A percentile compares a stretch with the other conserved stretches of the same genome.
These are phyloP conservation scores for Illadopsis cleaveri DNA, from an alignment of 2,113 vertebrate genomes.

Conservation along the genomic window DNA sequence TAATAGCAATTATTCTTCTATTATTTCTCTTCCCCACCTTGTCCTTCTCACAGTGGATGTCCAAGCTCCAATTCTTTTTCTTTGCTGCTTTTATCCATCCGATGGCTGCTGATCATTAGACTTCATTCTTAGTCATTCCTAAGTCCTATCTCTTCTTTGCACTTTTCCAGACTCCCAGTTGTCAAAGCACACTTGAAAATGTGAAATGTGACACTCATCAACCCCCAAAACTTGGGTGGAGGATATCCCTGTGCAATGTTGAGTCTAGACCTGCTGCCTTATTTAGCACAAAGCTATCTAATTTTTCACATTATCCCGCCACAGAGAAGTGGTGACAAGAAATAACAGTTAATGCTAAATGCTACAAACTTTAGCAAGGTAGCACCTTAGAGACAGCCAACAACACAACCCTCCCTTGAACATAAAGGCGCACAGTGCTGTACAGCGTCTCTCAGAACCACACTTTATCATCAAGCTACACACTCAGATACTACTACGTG, in stretches of 20 bases:
- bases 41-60: background rate
- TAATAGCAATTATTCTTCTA: constrained; percentile 17
- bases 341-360: background rate
- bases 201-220: constrained; percentile 13
- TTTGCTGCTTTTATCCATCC: background rate
- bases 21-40: background rate
- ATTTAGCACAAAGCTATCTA: constrained; percentile 26
- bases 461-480: background rate
- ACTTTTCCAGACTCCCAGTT: background rate
- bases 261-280: constrained; percentile 32
- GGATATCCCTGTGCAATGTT: background rate
- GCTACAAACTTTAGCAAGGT: background rate
- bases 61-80: background rate
- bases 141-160: background rate
- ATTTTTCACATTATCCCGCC: background rate
- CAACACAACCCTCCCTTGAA: background rate
- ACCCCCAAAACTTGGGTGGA: background rate
- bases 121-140: background rate
- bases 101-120: background rate
- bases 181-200: constrained; percentile 24
- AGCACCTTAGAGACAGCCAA: background rate
- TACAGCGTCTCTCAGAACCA: background rate
- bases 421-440: background rate
- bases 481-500: background rate
- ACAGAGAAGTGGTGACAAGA: background rate